Evolutionary conservation across 2,113 vertebrate species (phyloP).

Genomic region (Tachuris rubrigastra): DNA sequence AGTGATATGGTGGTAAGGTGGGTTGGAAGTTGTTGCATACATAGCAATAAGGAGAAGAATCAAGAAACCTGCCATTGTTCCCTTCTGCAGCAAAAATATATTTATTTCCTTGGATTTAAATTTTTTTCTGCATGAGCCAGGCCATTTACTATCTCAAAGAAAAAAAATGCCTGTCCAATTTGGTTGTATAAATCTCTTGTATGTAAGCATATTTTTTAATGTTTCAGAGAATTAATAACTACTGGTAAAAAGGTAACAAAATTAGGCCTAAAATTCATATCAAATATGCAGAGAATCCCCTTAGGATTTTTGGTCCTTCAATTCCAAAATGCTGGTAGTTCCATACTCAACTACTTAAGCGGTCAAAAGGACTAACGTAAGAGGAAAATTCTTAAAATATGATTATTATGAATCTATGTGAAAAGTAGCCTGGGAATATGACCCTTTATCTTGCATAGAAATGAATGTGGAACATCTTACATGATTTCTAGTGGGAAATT

Average conservation of each 20-base stretch:
- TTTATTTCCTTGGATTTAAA: not conserved
- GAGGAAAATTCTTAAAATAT: not conserved
- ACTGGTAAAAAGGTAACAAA: not conserved
- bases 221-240: not conserved
- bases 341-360: not conserved
- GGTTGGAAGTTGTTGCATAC: not conserved
- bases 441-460: not conserved
- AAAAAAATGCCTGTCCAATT: not conserved
- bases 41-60: not conserved
- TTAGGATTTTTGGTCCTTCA: not conserved
- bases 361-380: not conserved
- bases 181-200: not conserved
- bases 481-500: not conserved
- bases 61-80: not conserved
- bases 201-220: not conserved
- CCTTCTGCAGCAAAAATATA: not conserved
- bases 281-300: not conserved
- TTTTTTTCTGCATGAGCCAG: not conserved
- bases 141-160: not conserved
- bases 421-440: not conserved
- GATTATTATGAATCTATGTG: not conserved
- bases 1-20: not conserved
- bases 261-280: not conserved
- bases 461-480: not conserved
- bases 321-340: not conserved